Conservation (phyloP, 2,113 vertebrate species). For the Furnarius figulus region DNA sequence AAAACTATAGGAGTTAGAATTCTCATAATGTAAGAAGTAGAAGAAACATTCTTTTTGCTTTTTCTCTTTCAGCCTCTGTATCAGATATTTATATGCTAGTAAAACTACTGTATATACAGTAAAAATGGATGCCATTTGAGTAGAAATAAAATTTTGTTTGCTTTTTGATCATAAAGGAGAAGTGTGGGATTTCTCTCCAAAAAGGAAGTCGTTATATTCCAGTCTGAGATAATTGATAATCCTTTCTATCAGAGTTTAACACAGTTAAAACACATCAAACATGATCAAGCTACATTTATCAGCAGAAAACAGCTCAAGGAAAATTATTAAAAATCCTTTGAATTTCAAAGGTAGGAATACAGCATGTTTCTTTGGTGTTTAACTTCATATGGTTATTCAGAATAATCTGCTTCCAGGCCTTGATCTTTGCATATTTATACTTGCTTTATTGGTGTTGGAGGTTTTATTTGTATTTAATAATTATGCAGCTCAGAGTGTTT, state of each 20-base stretch:
- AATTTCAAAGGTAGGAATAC: conserved; percentile 61
- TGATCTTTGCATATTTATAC: conserved; percentile 59
- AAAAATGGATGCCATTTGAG: background rate
- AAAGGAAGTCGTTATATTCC: background rate
- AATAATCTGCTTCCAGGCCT: conserved; percentile 62
- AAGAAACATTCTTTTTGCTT: background rate
- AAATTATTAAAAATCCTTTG: conserved; percentile 63
- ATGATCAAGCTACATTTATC: conserved; percentile 66
- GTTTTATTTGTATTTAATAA: conserved; percentile 41
- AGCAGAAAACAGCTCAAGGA: conserved; percentile 62
- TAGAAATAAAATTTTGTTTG: background rate
- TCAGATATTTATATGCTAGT: background rate
- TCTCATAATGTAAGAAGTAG: background rate
- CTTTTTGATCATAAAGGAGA: conserved; percentile 22
- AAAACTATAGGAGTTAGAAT: background rate
- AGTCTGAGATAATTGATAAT: conserved; percentile 58
- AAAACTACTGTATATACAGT: conserved; percentile 16
- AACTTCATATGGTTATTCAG: conserved; percentile 58
- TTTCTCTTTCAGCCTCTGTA: background rate
- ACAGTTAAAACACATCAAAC: conserved; percentile 55
- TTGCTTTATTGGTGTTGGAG: conserved; percentile 42
- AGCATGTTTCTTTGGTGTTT: conserved; percentile 42
- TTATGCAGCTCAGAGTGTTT: background rate
- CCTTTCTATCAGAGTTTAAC: conserved; percentile 24
- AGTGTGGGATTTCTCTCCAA: background rate